These are phyloP conservation scores for Antrozous pallidus DNA, from an alignment of 2,797 vertebrate species.

Conservation along the genomic window DNA sequence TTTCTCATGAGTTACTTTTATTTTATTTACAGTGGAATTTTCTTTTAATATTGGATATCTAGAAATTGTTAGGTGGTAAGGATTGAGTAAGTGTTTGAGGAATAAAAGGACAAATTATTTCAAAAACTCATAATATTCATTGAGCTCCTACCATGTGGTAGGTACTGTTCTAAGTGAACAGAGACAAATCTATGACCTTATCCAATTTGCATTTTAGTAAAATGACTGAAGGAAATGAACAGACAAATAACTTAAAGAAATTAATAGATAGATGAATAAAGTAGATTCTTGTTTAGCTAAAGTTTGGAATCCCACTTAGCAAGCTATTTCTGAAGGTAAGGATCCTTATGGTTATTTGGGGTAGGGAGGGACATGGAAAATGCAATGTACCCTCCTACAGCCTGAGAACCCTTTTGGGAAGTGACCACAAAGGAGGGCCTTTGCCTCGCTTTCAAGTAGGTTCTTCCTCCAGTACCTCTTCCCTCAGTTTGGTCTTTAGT, in stretches of 20 bases:
- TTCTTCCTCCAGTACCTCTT: not conserved
- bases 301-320: not conserved
- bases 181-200: not conserved
- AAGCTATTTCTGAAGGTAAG: not conserved
- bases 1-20: not conserved
- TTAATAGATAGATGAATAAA: not conserved
- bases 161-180: not conserved
- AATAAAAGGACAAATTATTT: not conserved
- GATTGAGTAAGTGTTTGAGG: not conserved
- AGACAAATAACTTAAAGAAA: not conserved
- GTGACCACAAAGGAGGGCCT: not conserved
- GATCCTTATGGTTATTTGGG: not conserved
- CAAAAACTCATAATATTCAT: not conserved
- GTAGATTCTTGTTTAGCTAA: not conserved
- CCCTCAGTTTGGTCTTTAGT: not conserved
- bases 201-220: constrained; percentile 1
- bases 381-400: not conserved
- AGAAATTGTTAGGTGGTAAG: not conserved
- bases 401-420: not conserved
- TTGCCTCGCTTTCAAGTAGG: not conserved
- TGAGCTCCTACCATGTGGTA: not conserved
- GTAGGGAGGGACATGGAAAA: not conserved
- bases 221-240: not conserved
- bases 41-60: not conserved
- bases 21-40: not conserved